These are phyloP conservation scores for Cyanistes caeruleus DNA, from an alignment of 2,113 vertebrate species.

Conservation along the genomic window DNA sequence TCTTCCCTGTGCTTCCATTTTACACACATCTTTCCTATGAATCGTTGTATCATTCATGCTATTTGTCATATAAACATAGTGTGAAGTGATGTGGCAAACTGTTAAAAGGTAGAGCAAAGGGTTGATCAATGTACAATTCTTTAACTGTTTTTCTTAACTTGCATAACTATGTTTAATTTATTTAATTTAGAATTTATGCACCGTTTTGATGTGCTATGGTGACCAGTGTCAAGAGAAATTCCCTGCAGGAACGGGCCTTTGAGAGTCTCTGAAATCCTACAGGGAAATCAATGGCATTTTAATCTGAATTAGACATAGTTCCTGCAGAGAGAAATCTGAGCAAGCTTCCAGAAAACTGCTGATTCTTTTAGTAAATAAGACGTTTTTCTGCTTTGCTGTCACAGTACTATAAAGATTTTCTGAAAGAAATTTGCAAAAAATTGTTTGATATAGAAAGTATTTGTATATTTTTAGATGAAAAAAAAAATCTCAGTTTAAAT, in stretches of 20 bases:
- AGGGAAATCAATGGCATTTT: constrained; percentile 61
- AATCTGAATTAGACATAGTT: constrained; percentile 51
- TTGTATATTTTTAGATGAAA: constrained; percentile 9
- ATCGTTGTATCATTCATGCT: background rate
- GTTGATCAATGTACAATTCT: background rate
- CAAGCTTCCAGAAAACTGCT: background rate
- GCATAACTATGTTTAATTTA: constrained; percentile 36
- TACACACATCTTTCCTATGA: background rate
- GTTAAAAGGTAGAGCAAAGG: background rate
- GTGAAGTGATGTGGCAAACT: background rate
- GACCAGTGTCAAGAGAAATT: constrained; percentile 31
- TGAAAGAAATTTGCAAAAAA: background rate
- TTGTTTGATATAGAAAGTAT: background rate
- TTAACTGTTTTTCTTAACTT: background rate
- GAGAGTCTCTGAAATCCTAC: constrained; percentile 2
- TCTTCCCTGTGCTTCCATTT: background rate
- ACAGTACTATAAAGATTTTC: background rate
- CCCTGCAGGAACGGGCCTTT: background rate
- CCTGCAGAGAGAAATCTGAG: constrained; percentile 6
- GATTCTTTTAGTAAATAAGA: constrained; percentile 11
- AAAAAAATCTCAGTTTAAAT: background rate
- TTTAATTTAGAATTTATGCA: background rate
- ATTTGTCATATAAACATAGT: background rate
- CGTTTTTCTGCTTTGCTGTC: background rate
- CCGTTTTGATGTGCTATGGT: background rate